Evolutionary conservation across 2,797 vertebrate species (phyloP).

Genomic region (Peromyscus attwateri): DNA sequence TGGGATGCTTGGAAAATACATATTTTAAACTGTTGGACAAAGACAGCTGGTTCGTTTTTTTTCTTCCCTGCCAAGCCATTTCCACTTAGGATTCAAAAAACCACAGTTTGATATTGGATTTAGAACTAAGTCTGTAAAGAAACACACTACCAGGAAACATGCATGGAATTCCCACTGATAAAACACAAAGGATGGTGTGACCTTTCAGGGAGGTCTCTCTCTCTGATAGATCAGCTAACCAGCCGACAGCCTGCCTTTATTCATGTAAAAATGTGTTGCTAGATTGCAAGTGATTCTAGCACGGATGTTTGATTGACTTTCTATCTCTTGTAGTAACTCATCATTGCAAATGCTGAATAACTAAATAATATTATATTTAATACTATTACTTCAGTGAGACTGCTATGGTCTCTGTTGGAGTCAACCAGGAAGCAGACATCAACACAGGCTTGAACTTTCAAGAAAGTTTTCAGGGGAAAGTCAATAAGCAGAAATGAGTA

Average conservation of each 20-base stretch:
- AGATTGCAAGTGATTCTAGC: constrained; percentile 58
- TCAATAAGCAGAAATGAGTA: constrained; percentile 20
- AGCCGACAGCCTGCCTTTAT: neutral
- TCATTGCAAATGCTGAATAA: neutral
- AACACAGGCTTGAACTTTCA: neutral
- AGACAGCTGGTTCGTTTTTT: constrained; percentile 73
- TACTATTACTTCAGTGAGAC: constrained; percentile 17
- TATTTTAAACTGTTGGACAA: constrained; percentile 80
- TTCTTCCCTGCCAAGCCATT: constrained; percentile 74
- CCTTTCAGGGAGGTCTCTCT: neutral
- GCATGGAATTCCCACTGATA: constrained; percentile 74
- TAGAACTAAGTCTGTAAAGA: constrained; percentile 73
- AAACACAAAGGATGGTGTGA: constrained; percentile 31
- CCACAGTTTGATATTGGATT: constrained; percentile 77
- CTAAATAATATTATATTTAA: constrained; percentile 11
- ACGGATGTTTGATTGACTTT: neutral
- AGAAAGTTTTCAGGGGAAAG: constrained; percentile 15
- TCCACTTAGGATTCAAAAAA: constrained; percentile 77
- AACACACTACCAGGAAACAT: constrained; percentile 61
- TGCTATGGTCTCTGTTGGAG: neutral
- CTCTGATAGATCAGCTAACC: neutral
- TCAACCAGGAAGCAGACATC: constrained; percentile 8
- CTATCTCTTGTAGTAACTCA: constrained; percentile 8
- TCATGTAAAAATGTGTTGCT: neutral
- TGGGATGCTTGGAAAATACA: constrained; percentile 79